Conservation (phyloP, 2,888 invertebrate species). For the Phengaris alcon region DNA sequence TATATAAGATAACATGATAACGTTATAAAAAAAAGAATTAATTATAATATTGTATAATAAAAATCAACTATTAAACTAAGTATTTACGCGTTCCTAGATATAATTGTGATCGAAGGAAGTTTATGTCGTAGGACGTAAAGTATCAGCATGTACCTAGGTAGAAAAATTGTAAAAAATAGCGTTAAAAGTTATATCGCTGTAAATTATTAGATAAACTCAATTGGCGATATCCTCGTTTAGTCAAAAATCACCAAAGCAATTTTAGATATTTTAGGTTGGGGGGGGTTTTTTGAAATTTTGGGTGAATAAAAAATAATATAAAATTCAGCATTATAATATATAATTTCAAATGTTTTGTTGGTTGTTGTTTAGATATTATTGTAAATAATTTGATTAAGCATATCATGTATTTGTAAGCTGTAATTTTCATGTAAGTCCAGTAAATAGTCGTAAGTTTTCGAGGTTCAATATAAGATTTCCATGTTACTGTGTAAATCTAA, state of each 20-base stretch:
- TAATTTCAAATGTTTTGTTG: slow-evolving; percentile 55
- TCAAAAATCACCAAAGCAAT: slow-evolving; percentile 60
- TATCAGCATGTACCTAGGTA: slow-evolving; percentile 35
- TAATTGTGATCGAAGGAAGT: slow-evolving; percentile 37
- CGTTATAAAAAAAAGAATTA: slow-evolving; percentile 34
- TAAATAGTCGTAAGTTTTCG: slow-evolving; percentile 38
- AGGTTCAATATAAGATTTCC: slow-evolving; percentile 27
- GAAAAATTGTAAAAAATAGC: slow-evolving; percentile 39
- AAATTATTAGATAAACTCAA: slow-evolving; percentile 37
- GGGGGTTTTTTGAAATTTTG: slow-evolving; percentile 32
- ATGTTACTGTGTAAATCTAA: slow-evolving; percentile 22
- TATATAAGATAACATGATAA: slow-evolving; percentile 34
- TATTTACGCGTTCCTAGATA: slow-evolving; percentile 41
- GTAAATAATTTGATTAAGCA: slow-evolving; percentile 58
- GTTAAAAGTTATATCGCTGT: slow-evolving; percentile 36
- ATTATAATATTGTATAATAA: slow-evolving; percentile 35
- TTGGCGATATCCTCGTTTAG: slow-evolving; percentile 47
- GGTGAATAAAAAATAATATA: slow-evolving; percentile 34
- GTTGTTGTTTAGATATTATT: slow-evolving; percentile 58
- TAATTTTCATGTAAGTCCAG: slow-evolving; percentile 41
- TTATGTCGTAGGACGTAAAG: slow-evolving; percentile 29
- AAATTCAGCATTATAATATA: slow-evolving; percentile 38
- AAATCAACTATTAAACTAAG: slow-evolving; percentile 35
- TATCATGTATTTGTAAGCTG: slow-evolving; percentile 64
- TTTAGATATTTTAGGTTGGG: slow-evolving; percentile 34